phyloP scores from a whole-genome alignment of 2,888 invertebrate genomes.

The Synanthedon tipuliformis region DNA sequence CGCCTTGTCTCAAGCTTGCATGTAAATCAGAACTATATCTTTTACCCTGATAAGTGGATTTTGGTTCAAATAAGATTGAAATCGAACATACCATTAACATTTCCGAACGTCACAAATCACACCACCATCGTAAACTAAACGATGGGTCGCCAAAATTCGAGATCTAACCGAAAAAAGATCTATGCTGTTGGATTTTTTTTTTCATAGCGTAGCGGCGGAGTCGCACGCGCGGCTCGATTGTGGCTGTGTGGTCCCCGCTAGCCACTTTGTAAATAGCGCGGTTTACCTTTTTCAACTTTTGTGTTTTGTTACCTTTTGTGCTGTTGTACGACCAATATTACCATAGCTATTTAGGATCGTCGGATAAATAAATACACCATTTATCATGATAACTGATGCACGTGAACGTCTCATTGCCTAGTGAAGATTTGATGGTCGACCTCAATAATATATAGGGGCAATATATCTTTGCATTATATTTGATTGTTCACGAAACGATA shows the following conservation, averaged over 20 bases:
- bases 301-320: conserved; percentile 72
- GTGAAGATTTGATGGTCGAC: conserved; percentile 54
- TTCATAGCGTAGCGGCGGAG: conserved; percentile 49
- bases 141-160: conserved; percentile 41
- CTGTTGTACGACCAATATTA: conserved; percentile 70
- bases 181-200: conserved; percentile 61
- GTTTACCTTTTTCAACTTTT: conserved; percentile 71
- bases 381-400: conserved; percentile 68
- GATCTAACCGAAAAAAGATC: conserved; percentile 58
- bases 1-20: too few relatives aligned
- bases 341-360: conserved; percentile 70
- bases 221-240: conserved; percentile 70
- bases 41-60: too few relatives aligned
- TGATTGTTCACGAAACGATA: conserved; percentile 3
- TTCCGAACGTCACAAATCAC: conserved; percentile 70
- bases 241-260: conserved; percentile 69
- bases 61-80: background rate
- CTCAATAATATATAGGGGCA: conserved; percentile 39
- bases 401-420: conserved; percentile 53
- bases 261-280: conserved; percentile 72
- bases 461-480: conserved; percentile 53
- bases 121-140: conserved; percentile 52
- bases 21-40: too few relatives aligned
- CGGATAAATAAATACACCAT: conserved; percentile 70
- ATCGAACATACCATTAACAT: conserved; percentile 59